Percentiles rank a stretch among this genome's conserved stretches.
Evolutionary conservation across 2,113 vertebrate species (phyloP).

Genomic region (Fregetta grallaria): DNA sequence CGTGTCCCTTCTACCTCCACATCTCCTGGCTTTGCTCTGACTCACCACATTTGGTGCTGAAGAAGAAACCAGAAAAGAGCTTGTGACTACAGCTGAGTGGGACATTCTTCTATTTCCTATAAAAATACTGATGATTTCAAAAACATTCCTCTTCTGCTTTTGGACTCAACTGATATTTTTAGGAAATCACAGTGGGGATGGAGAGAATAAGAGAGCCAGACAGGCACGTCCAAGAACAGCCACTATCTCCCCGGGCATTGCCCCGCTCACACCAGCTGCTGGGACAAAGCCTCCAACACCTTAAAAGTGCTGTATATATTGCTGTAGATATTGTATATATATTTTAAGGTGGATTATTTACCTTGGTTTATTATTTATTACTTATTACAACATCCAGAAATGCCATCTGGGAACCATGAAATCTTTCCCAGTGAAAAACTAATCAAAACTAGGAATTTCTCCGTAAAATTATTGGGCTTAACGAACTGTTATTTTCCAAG

Average conservation of each 20-base stretch:
- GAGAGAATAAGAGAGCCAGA: neutral
- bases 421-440: neutral
- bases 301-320: neutral
- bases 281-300: neutral
- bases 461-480: neutral
- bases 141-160: neutral
- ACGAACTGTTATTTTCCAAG: neutral
- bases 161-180: neutral
- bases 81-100: neutral
- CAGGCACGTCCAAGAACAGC: neutral
- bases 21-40: neutral
- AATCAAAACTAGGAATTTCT: neutral
- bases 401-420: neutral
- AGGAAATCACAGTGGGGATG: neutral
- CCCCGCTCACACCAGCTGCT: neutral
- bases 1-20: neutral
- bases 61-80: neutral
- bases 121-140: neutral
- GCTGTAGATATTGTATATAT: neutral
- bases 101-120: neutral
- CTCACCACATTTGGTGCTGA: neutral
- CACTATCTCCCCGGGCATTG: fast-evolving
- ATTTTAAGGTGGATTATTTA: neutral
- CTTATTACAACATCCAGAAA: neutral
- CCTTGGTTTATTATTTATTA: neutral